These are phyloP conservation scores for Tenualosa thibaudeaui DNA, from an alignment of 2,797 vertebrate genomes.

Conservation along the genomic window DNA sequence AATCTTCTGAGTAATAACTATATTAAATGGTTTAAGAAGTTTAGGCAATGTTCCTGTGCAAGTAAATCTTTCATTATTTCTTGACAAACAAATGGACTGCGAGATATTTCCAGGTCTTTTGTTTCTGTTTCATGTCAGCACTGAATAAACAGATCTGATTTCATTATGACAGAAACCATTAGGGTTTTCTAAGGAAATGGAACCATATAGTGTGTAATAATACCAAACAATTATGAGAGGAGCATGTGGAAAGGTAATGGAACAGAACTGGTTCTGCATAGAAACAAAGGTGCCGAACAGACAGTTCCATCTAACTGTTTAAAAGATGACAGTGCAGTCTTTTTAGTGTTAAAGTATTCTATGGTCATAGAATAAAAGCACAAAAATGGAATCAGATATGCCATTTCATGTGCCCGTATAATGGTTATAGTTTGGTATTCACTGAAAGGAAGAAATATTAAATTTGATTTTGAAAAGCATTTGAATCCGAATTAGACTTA, in stretches of 20 bases:
- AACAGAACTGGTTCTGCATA: not conserved
- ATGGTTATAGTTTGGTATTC: not conserved
- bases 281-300: not conserved
- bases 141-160: not conserved
- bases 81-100: not conserved
- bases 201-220: not conserved
- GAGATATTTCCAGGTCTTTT: not conserved
- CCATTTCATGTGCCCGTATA: not conserved
- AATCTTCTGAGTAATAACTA: not conserved
- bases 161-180: not conserved
- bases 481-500: not conserved
- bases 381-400: not conserved
- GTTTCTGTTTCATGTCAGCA: not conserved
- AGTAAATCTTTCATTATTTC: not conserved
- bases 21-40: not conserved
- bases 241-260: not conserved
- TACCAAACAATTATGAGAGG: not conserved
- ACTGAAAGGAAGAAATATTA: not conserved
- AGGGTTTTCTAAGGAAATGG: not conserved
- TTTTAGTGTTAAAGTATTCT: not conserved
- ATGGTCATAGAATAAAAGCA: not conserved
- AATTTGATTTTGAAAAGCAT: not conserved
- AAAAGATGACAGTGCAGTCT: not conserved
- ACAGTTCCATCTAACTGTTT: not conserved
- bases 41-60: not conserved